Conservation (phyloP, 2,888 invertebrate genomes). For the Xestoiulus laeticollis region DNA sequence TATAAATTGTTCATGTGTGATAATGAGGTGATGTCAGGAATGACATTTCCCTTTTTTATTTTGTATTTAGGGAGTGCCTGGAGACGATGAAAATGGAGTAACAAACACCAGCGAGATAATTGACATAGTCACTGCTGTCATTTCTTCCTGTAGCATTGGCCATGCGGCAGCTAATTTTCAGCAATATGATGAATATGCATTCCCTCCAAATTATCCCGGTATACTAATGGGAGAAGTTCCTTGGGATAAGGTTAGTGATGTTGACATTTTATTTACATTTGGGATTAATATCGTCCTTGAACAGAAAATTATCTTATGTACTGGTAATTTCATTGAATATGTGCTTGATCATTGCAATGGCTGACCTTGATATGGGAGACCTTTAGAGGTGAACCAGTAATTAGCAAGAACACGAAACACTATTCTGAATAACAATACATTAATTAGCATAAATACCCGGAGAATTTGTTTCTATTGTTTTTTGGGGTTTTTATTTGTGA, state of each 20-base stretch:
- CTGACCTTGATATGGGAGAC: too few species aligned
- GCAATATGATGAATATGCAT: constrained; percentile 62
- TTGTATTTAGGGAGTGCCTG: constrained; percentile 59
- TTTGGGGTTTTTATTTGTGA: too few species aligned
- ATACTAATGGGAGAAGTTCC: constrained; percentile 59
- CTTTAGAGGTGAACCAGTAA: too few species aligned
- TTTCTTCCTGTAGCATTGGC: constrained; percentile 60
- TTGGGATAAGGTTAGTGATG: constrained; percentile 59
- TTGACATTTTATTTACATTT: neutral
- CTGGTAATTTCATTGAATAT: neutral
- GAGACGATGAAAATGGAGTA: constrained; percentile 58
- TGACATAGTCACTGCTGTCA: constrained; percentile 59
- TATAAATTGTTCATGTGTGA: neutral
- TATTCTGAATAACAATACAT: neutral
- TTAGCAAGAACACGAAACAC: too few species aligned
- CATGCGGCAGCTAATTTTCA: constrained; percentile 62
- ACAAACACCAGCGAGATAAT: constrained; percentile 59
- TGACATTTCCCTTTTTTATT: neutral
- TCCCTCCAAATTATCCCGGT: constrained; percentile 62
- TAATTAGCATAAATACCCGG: too few species aligned
- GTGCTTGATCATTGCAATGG: too few species aligned
- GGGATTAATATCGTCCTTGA: neutral
- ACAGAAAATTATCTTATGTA: too few species aligned
- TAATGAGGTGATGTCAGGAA: neutral
- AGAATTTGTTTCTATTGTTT: too few species aligned